Conservation (phyloP, 1,140 invertebrate species). For the Ceratina calcarata region DNA sequence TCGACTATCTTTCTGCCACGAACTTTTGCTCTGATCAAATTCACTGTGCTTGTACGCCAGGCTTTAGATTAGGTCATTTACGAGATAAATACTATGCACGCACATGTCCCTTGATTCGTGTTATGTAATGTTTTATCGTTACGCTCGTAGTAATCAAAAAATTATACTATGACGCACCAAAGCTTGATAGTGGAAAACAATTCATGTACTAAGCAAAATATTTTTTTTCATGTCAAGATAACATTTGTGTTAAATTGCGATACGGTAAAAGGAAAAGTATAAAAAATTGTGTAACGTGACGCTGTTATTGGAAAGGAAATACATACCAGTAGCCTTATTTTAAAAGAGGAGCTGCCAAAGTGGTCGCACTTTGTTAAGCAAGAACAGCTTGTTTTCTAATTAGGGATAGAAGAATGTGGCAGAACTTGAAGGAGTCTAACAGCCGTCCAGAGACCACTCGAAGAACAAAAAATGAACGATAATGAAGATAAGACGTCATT, state of each 20-base stretch:
- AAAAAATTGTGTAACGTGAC: no score
- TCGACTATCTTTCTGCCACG: no score
- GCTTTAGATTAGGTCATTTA: not conserved
- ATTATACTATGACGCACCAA: not conserved
- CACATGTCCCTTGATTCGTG: not conserved
- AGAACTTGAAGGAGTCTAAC: not conserved
- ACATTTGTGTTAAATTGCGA: no score
- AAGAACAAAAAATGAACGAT: not conserved
- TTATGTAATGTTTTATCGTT: conserved; percentile 8
- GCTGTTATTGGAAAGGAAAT: no score
- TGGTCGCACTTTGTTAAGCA: no score
- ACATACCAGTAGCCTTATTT: no score
- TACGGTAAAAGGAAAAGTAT: no score
- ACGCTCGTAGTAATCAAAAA: not conserved
- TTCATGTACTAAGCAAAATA: not conserved
- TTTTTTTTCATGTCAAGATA: not conserved
- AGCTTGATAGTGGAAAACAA: not conserved
- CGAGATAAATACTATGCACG: not conserved
- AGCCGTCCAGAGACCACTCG: not conserved
- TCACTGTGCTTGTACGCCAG: not conserved
- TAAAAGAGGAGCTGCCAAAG: no score
- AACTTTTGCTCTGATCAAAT: no score
- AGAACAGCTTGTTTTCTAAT: conserved; percentile 1
- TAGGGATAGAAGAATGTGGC: not conserved
- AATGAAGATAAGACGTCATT: conserved; percentile 15